Evolutionary conservation across 2,888 invertebrate species (phyloP).

Genomic region (Trypoxylon attenuatum): DNA sequence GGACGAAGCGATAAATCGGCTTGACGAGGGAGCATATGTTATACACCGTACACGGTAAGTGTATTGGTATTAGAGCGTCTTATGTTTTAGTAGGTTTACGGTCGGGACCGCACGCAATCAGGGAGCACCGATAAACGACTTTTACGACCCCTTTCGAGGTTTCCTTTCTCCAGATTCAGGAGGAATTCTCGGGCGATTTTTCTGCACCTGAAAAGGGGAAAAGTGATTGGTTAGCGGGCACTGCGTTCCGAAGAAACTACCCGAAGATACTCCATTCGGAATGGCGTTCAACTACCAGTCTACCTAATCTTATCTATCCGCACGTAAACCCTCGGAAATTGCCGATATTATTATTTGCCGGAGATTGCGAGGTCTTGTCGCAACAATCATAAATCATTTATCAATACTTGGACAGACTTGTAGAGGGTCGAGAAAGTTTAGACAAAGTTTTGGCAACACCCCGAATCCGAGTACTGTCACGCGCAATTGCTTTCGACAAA

Average conservation of each 20-base stretch:
- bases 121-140: not conserved
- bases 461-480: slow-evolving; percentile 19
- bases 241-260: slow-evolving; percentile 1
- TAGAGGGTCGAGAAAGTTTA: no score
- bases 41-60: no score
- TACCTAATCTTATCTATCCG: slow-evolving; percentile 28
- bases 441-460: no score
- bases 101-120: not conserved
- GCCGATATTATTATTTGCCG: slow-evolving; percentile 5
- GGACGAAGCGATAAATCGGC: slow-evolving; percentile 2
- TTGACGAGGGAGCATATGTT: not conserved
- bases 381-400: no score
- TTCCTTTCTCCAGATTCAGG: not conserved
- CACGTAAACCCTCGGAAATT: not conserved
- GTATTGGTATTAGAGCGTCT: not conserved
- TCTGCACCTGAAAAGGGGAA: not conserved
- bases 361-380: no score
- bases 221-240: not conserved
- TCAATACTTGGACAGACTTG: no score
- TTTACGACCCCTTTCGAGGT: not conserved
- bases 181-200: not conserved
- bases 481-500: slow-evolving; percentile 39
- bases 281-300: no score
- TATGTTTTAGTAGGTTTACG: not conserved
- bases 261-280: no score